A percentile compares a stretch with the other conserved stretches of the same genome.
Conservation (phyloP, 2,888 invertebrate species). For the Phasia obesa region DNA sequence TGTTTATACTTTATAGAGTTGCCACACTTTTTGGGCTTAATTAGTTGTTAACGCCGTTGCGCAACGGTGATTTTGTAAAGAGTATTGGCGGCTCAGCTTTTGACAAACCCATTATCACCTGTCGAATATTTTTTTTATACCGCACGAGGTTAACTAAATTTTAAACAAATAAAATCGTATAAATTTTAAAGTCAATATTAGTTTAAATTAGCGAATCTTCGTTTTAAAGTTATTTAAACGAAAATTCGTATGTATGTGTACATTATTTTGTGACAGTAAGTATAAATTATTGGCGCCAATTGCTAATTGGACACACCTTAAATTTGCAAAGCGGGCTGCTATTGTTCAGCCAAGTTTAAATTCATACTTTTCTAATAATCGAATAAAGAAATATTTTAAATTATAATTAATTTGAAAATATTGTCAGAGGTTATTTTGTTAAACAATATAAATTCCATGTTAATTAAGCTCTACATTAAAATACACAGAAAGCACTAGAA, state of each 20-base stretch:
- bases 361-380: too few relatives aligned
- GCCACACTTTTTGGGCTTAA: slow-evolving; percentile 65
- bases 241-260: neutral
- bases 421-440: neutral
- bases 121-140: slow-evolving; percentile 5
- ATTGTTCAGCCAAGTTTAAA: neutral
- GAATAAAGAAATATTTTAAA: neutral
- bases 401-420: neutral
- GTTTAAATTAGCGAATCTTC: slow-evolving; percentile 36
- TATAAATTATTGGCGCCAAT: slow-evolving; percentile 51
- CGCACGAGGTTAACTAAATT: neutral
- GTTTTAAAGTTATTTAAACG: slow-evolving; percentile 5
- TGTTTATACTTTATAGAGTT: slow-evolving; percentile 27
- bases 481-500: too few relatives aligned
- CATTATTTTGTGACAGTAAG: slow-evolving; percentile 39
- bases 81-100: slow-evolving; percentile 26
- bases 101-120: slow-evolving; percentile 39
- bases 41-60: slow-evolving; percentile 57
- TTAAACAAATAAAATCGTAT: slow-evolving; percentile 3
- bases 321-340: slow-evolving; percentile 2
- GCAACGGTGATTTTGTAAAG: slow-evolving; percentile 57
- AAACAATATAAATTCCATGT: too few relatives aligned
- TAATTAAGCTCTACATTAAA: too few relatives aligned
- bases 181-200: neutral
- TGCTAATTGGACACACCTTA: slow-evolving; percentile 44